Percentiles rank a stretch among this genome's conserved stretches.
phyloP scores from a whole-genome alignment of 2,797 vertebrate species.

The Natrix natrix region DNA sequence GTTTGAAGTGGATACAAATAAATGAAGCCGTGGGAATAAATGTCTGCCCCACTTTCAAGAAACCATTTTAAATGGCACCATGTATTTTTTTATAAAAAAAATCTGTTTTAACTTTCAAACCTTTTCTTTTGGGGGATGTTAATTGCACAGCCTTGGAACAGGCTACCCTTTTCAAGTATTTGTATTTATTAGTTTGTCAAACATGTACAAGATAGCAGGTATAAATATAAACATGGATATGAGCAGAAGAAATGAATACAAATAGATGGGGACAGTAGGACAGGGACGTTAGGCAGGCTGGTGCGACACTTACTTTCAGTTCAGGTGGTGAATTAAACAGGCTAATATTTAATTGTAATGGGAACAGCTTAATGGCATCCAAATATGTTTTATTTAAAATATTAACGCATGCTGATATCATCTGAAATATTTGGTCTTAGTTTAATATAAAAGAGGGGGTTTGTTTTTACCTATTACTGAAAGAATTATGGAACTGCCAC shows the following conservation, averaged over 20 bases:
- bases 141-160: background rate
- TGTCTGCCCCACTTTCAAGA: background rate
- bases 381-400: background rate
- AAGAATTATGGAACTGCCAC: background rate
- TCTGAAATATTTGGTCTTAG: background rate
- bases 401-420: background rate
- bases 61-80: background rate
- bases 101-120: background rate
- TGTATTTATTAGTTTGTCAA: too few relatives aligned
- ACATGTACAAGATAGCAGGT: too few relatives aligned
- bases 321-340: background rate
- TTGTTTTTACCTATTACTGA: slow-evolving; percentile 9
- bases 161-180: background rate
- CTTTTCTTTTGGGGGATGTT: background rate
- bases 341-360: background rate
- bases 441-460: background rate
- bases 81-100: background rate
- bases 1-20: background rate
- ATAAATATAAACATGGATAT: too few relatives aligned
- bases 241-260: too few relatives aligned
- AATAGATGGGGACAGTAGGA: too few relatives aligned
- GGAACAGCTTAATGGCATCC: background rate
- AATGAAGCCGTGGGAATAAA: background rate
- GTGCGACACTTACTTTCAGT: too few relatives aligned
- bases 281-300: too few relatives aligned